Base-by-base conservation (phyloP, 2,113 vertebrate species). In the Heliornis fulica region DNA sequence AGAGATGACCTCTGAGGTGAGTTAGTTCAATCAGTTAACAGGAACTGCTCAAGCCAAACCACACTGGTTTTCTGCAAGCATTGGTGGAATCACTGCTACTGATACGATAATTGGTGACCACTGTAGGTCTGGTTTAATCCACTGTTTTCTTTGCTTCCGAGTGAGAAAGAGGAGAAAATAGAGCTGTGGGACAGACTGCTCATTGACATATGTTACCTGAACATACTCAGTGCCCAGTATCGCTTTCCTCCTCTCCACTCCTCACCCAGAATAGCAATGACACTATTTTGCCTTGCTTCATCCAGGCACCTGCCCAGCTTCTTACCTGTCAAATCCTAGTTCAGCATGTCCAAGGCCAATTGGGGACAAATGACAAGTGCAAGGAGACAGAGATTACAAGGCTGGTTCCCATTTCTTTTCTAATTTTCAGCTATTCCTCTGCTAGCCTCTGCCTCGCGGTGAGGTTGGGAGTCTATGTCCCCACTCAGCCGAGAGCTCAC, bases 91-190 rank as follows among this genome's bases (percentile, higher is more conserved):
- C 38, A 4, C 21, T 2, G 5, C 53, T 57, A 12, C 17, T 13
- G 10, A 8, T 10, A 50, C 2, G 1, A 5, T 10, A 13, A 25
- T 5, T 11, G 2, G 34, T 14, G 5, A 25, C 10, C 0, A 1
- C 78, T 63, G 36, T 16, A 26, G 31, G 3, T 41, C 72, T 75
- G 11, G 4, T 32, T 36, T 59, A 46, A 61, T 15, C 59, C 38
- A 53, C 28, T 5, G 0, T 7, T 84, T 69, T 25, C 31, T 71
- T 29, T 28, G 56, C 50, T 60, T 34, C 75, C 48, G 28, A 13
- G 10, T 7, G 48, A 72, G 53, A 59, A 70, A 48, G 10, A 71
- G 32, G 9, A 59, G 74, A 40, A 23, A 59, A 54, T 43, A 11
- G 61, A n/a, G 36, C 34, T 0, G 0, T 8, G 40, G 50, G 36